Base-by-base conservation (phyloP, 2,113 vertebrate genomes). In the Candoia aspera region DNA sequence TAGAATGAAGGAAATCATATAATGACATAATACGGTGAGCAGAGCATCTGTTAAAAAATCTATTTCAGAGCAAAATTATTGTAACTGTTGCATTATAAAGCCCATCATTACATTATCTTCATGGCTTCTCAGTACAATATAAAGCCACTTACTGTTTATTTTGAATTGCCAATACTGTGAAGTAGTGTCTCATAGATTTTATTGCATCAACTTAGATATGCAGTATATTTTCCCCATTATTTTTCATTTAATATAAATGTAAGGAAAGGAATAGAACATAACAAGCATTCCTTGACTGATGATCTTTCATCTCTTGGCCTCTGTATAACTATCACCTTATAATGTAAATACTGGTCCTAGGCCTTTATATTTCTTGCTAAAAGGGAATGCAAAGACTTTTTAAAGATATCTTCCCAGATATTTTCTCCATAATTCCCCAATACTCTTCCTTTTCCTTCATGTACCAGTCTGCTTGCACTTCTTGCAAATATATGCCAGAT, bases 71-170 rank as follows among this genome's bases (percentile, higher is more conserved):
- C 58, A 93, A 94, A 92, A 83, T 21, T 84, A 0, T 11, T 0
- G 6, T 4, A 86, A 23, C 0, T 79, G 6, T 26, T 87, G 1
- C 19, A 49, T 91, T 92, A 94, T 37, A 2, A 42, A 92, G 90
- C 64, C 73, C 0, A 17, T 1, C 6, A 15, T 49, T 88, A 62
- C 5, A 49, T 94, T 91, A 15, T 84, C 33, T 57, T 88, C 0
- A 86, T 1, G 87, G 11, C 26, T 92, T 62, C 6, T 90, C 53
- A 89, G 24, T 59, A 10, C 37, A 54, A 3, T 8, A 90, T 87
- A 91, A 87, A 62, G 84, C 68, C 6, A 62, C 64, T 91, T 62
- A 55, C 42, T 91, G n/a, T 49, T 91, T 87, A 42, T 49, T 91
- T 91, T 91, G 90, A 37, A 37, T 64, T 86, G 59, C 15, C 37